Percentiles rank a stretch among this genome's conserved stretches.
Evolutionary conservation across 2,797 vertebrate genomes (phyloP).

Genomic region (Microctenopoma lineatum): DNA sequence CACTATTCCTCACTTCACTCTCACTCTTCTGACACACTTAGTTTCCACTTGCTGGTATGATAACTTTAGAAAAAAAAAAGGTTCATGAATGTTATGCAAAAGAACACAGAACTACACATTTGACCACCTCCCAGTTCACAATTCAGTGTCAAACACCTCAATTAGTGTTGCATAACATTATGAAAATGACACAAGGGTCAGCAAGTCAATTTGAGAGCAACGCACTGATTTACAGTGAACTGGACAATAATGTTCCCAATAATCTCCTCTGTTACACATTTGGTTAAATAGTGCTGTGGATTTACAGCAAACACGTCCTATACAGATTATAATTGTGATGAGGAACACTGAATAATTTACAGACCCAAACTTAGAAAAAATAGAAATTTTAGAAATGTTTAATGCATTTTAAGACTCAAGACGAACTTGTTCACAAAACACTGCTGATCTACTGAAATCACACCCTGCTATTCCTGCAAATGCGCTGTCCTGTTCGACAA

Average conservation of each 20-base stretch:
- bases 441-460: background rate
- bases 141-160: constrained; percentile 2
- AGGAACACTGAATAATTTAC: too few relatives aligned
- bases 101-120: background rate
- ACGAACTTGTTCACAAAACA: background rate
- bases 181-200: background rate
- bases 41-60: background rate
- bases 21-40: background rate
- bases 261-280: constrained; percentile 19
- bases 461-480: background rate
- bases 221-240: constrained; percentile 1
- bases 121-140: background rate
- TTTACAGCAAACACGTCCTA: too few relatives aligned
- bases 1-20: background rate
- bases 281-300: background rate
- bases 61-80: constrained; percentile 11
- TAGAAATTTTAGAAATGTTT: too few relatives aligned
- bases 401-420: too few relatives aligned
- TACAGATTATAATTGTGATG: background rate
- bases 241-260: constrained; percentile 5
- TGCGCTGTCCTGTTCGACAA: background rate
- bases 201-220: background rate
- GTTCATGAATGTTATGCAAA: background rate
- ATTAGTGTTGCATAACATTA: background rate
- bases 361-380: too few relatives aligned